These are phyloP conservation scores for Heliconius himera DNA, from an alignment of 1,140 invertebrate genomes.

Conservation along the genomic window DNA sequence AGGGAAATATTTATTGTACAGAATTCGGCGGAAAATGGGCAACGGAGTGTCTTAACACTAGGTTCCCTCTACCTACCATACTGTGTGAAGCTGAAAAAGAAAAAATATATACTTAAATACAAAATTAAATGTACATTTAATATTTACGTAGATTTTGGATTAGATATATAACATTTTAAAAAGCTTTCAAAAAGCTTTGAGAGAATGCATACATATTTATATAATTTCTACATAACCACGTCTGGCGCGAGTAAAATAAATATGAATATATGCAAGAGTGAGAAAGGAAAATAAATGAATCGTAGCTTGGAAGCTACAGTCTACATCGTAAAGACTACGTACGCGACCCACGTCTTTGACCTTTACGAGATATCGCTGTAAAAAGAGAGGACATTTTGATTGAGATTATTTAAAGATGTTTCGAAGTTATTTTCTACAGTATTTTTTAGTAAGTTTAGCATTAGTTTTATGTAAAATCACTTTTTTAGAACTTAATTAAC, in stretches of 20 bases:
- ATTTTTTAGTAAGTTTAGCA: background rate
- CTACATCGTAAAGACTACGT: slow-evolving; percentile 14
- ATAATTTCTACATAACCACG: slow-evolving; percentile 5
- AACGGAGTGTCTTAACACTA: too few species aligned
- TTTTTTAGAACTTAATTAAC: too few species aligned
- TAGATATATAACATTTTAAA: background rate
- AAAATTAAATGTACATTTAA: background rate
- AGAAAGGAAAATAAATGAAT: slow-evolving; percentile 25
- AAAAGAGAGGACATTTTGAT: background rate
- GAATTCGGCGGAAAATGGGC: too few species aligned
- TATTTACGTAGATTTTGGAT: background rate
- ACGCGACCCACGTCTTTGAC: background rate
- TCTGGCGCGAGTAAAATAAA: background rate
- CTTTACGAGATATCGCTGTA: background rate
- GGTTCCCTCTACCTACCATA: too few species aligned
- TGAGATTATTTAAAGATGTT: background rate
- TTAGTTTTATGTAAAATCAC: background rate
- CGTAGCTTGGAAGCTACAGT: slow-evolving; percentile 23
- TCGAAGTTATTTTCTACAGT: background rate
- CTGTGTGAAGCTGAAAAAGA: too few species aligned
- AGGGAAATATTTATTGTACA: too few species aligned
- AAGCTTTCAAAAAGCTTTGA: slow-evolving; percentile 9
- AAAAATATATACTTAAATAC: background rate
- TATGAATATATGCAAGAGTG: slow-evolving; percentile 23
- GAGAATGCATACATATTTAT: background rate